Base-by-base conservation (phyloP, 2,113 vertebrate species). In the Python bivittatus region DNA sequence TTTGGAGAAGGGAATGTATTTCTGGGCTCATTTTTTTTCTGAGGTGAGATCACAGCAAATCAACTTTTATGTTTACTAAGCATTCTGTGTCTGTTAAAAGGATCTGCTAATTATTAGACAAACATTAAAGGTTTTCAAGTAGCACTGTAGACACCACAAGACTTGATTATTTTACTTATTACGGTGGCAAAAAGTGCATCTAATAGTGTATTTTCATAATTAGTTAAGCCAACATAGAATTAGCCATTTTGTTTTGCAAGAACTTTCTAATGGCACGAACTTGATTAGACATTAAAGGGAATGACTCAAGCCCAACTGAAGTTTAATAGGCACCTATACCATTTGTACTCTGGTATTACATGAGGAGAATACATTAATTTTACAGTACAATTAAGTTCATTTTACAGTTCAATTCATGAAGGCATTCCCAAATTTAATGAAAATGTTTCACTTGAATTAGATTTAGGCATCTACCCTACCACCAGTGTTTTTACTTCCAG, bases 181-280 rank as follows among this genome's bases (percentile, higher is more conserved):
- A 88, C 42, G 44, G 86, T 84, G 42, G 68, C 68, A 52, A 89
- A 83, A 92, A 95, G 94, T 83, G 83, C 88, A 53, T 1, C 11
- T 58, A 42, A 92, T 93, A 15, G 91, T 88, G 93, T 90, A 64
- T 25, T 95, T 94, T 93, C n/a, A 68, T 93, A 93, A 94, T 93
- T 42, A 95, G 72, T 60, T 95, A 88, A 92, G 86, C 90, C 94
- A 89, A 91, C 58, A 11, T 12, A 58, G 25, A 94, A 88, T 89
- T 54, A 92, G 91, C 17, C 5, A 25, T 38, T 25, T 17, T 89
- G 38, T 92, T 87, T 92, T 57, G 38, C 89, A 92, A 95, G 27
- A 94, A 87, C 33, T 92, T 94, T 92, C 92, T 94, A 94, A 94
- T 88, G 25, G 54, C 48, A 84, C 11, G 90, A 93, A 92, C 44